Conservation (phyloP, 2,888 invertebrate species). For the Diaprepes abbreviatus region DNA sequence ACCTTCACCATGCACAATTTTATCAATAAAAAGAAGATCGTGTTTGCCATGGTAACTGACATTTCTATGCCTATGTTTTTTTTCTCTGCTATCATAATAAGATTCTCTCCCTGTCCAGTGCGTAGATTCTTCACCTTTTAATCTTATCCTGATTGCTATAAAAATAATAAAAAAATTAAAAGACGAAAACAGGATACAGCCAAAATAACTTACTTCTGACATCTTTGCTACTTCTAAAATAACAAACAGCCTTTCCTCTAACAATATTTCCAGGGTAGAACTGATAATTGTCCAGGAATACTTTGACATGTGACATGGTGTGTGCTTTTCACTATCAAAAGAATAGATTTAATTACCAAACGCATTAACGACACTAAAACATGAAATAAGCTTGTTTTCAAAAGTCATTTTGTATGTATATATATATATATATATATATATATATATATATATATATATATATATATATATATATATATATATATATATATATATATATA, state of each 20-base stretch:
- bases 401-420: no score
- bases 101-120: slow-evolving; percentile 52
- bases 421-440: no score
- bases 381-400: no score
- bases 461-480: no score
- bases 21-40: slow-evolving; percentile 46
- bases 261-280: slow-evolving; percentile 47
- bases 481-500: no score
- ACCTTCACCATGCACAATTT: slow-evolving; percentile 50
- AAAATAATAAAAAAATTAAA: slow-evolving; percentile 7
- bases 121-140: slow-evolving; percentile 54
- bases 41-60: slow-evolving; percentile 51
- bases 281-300: neutral
- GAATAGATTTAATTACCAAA: no score
- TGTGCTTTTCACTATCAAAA: neutral
- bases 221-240: slow-evolving; percentile 44
- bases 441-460: no score
- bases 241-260: slow-evolving; percentile 48
- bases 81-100: slow-evolving; percentile 49
- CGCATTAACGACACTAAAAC: no score
- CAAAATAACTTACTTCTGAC: slow-evolving; percentile 47
- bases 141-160: slow-evolving; percentile 50
- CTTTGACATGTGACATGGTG: slow-evolving; percentile 10
- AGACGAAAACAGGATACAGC: no score
- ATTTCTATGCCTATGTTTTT: slow-evolving; percentile 45